phyloP scores from a whole-genome alignment of 2,888 invertebrate species.

The Chrysomela aeneicollis region DNA sequence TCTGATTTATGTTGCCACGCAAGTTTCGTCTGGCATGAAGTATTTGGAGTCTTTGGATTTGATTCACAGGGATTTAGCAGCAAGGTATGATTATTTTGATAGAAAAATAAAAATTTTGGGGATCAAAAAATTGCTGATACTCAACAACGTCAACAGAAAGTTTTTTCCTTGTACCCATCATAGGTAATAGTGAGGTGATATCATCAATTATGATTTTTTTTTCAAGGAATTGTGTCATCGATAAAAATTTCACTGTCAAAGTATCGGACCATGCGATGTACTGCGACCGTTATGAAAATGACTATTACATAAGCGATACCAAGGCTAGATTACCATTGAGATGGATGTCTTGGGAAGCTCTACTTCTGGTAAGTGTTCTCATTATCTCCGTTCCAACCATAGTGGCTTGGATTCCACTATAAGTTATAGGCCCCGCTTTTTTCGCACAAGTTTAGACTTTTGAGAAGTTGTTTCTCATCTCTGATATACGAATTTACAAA shows the following conservation, averaged over 20 bases:
- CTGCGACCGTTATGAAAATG: slow-evolving; percentile 77
- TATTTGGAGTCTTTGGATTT: slow-evolving; percentile 89
- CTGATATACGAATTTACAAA: no score
- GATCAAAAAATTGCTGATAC: no score
- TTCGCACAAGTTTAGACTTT: no score
- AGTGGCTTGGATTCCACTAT: no score
- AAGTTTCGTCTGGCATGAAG: slow-evolving; percentile 93
- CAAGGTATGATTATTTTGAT: slow-evolving; percentile 74
- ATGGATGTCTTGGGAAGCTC: slow-evolving; percentile 94
- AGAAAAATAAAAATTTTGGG: no score
- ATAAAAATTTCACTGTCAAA: slow-evolving; percentile 79
- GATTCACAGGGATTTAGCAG: slow-evolving; percentile 89
- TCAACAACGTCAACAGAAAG: no score
- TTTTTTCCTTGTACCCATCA: no score
- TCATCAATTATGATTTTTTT: no score
- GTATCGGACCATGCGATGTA: slow-evolving; percentile 89
- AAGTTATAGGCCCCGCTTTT: background rate
- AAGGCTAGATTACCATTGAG: slow-evolving; percentile 84
- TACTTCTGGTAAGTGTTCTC: slow-evolving; percentile 72
- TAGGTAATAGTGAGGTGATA: no score
- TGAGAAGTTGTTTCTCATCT: no score
- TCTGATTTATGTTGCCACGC: slow-evolving; percentile 85
- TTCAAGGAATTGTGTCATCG: slow-evolving; percentile 91
- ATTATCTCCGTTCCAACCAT: no score
- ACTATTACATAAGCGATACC: slow-evolving; percentile 86